Evolutionary conservation across 2,888 invertebrate genomes (phyloP).

Genomic region (Coleophora flavipennella): DNA sequence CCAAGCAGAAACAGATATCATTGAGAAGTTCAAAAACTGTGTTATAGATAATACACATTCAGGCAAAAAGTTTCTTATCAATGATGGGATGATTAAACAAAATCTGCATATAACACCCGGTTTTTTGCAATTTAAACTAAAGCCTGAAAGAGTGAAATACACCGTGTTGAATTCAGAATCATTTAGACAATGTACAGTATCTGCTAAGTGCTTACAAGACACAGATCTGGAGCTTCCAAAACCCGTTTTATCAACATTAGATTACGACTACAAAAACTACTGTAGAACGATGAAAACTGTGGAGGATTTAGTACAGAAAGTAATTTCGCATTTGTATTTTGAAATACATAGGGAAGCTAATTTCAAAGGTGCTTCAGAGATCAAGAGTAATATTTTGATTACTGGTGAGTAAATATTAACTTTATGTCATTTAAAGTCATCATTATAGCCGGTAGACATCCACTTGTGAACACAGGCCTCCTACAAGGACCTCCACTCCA

Average conservation of each 20-base stretch:
- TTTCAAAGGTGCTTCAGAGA: constrained; percentile 52
- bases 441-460: neutral
- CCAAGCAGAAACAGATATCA: constrained; percentile 40
- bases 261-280: constrained; percentile 54
- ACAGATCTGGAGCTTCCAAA: constrained; percentile 40
- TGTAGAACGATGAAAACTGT: constrained; percentile 66
- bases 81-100: constrained; percentile 62
- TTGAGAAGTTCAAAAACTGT: constrained; percentile 65
- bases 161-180: constrained; percentile 66
- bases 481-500: too few species aligned
- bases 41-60: constrained; percentile 62
- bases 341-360: constrained; percentile 56
- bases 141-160: constrained; percentile 58
- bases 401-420: constrained; percentile 39
- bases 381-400: constrained; percentile 57
- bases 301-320: constrained; percentile 46
- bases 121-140: constrained; percentile 50
- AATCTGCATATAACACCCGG: constrained; percentile 48
- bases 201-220: constrained; percentile 45
- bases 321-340: constrained; percentile 47
- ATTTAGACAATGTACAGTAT: constrained; percentile 61
- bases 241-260: constrained; percentile 29
- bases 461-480: too few species aligned
- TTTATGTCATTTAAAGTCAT: neutral
- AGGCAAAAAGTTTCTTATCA: constrained; percentile 67